phyloP scores from a whole-genome alignment of 2,888 invertebrate species.

The Drosophila paranaensis region DNA sequence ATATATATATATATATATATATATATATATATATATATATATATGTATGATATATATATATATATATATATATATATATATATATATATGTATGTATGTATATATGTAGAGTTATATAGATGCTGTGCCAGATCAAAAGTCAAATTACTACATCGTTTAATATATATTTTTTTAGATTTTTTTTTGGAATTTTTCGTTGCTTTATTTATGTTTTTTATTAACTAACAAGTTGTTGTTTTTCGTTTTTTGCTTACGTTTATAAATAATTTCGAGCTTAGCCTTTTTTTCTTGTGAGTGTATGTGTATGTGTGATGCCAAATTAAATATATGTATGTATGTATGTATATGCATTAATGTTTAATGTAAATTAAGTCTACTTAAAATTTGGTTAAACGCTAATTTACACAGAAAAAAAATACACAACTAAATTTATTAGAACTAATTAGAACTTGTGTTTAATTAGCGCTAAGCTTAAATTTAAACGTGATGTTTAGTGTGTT shows the following conservation, averaged over 20 bases:
- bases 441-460: slow-evolving; percentile 53
- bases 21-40: slow-evolving; percentile 12
- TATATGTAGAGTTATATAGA: slow-evolving; percentile 17
- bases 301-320: slow-evolving; percentile 53
- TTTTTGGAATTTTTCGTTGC: slow-evolving; percentile 62
- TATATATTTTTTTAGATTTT: slow-evolving; percentile 11
- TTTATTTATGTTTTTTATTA: slow-evolving; percentile 73
- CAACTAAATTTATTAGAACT: slow-evolving; percentile 67
- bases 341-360: slow-evolving; percentile 38
- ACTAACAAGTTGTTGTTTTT: slow-evolving; percentile 66
- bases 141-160: slow-evolving; percentile 42
- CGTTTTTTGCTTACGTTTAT: slow-evolving; percentile 65
- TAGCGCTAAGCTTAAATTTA: slow-evolving; percentile 63
- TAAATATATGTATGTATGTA: slow-evolving; percentile 38
- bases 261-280: slow-evolving; percentile 77
- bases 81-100: slow-evolving; percentile 21
- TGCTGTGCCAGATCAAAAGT: slow-evolving; percentile 57
- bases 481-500: slow-evolving; percentile 49
- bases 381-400: slow-evolving; percentile 77
- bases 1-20: slow-evolving; percentile 5
- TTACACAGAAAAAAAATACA: slow-evolving; percentile 69
- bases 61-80: slow-evolving; percentile 10
- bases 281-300: slow-evolving; percentile 61
- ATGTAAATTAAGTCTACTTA: slow-evolving; percentile 69
- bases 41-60: no score